Conservation (phyloP, 2,113 vertebrate genomes). For the Malaclemys terrapin region DNA sequence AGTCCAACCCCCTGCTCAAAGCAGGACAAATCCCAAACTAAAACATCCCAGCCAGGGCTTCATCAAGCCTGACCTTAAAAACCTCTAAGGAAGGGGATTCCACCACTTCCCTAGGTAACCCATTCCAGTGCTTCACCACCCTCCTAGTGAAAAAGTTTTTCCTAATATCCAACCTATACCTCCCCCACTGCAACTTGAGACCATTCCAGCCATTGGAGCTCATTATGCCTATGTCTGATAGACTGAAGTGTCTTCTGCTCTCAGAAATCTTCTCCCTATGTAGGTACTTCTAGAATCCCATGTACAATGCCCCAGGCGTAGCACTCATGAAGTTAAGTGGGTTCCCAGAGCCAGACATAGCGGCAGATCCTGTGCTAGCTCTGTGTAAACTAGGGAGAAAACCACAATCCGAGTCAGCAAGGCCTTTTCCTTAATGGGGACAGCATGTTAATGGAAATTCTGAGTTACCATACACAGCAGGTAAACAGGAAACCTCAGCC, state of each 20-base stretch:
- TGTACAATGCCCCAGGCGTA: neutral
- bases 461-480: neutral
- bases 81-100: no score
- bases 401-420: neutral
- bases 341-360: neutral
- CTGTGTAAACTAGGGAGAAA: neutral
- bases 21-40: no score
- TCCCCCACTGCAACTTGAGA: no score
- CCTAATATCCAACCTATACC: no score
- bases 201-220: neutral
- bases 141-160: no score
- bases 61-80: no score
- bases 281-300: accelerated
- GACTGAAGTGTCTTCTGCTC: neutral
- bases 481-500: neutral
- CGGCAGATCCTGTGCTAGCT: neutral
- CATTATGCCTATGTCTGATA: neutral
- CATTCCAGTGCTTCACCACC: no score
- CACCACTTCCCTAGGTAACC: no score
- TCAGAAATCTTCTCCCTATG: neutral
- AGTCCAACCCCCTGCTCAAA: no score
- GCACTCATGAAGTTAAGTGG: neutral
- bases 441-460: neutral
- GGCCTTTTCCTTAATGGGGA: neutral
- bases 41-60: no score